Percentiles rank a stretch among this genome's conserved stretches.
Evolutionary conservation across 2,888 invertebrate genomes (phyloP).

Genomic region (Eudemis profundana): DNA sequence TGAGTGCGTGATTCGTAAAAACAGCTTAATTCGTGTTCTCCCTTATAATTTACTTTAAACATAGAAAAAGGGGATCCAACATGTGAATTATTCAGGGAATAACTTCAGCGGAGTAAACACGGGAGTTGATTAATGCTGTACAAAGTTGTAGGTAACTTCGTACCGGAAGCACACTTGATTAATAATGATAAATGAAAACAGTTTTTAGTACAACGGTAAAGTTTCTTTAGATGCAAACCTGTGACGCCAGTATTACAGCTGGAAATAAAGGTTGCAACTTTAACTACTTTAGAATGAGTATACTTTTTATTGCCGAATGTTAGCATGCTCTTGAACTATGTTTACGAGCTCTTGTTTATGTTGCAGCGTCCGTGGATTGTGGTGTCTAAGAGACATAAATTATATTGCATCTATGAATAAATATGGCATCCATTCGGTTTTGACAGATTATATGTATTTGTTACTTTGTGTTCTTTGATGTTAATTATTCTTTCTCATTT

Average conservation of each 20-base stretch:
- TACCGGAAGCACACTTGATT: slow-evolving; percentile 34
- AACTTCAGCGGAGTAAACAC: slow-evolving; percentile 27
- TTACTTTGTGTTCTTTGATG: too few species aligned
- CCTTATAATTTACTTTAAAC: not conserved
- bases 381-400: not conserved
- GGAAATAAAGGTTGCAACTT: slow-evolving; percentile 11
- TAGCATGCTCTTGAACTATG: not conserved
- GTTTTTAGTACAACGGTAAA: slow-evolving; percentile 7
- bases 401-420: not conserved
- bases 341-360: not conserved
- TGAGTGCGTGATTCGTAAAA: not conserved
- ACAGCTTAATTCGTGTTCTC: not conserved
- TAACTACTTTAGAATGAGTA: not conserved
- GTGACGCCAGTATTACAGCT: not conserved
- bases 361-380: not conserved
- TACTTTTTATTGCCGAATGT: not conserved
- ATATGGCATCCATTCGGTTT: not conserved
- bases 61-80: slow-evolving; percentile 26
- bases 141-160: slow-evolving; percentile 31
- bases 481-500: too few species aligned
- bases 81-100: slow-evolving; percentile 29
- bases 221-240: slow-evolving; percentile 10
- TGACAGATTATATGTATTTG: too few species aligned
- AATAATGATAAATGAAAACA: slow-evolving; percentile 37
- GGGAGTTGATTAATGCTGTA: slow-evolving; percentile 33